These are phyloP conservation scores for Xiphorhynchus elegans DNA, from an alignment of 2,113 vertebrate genomes.

Conservation along the genomic window DNA sequence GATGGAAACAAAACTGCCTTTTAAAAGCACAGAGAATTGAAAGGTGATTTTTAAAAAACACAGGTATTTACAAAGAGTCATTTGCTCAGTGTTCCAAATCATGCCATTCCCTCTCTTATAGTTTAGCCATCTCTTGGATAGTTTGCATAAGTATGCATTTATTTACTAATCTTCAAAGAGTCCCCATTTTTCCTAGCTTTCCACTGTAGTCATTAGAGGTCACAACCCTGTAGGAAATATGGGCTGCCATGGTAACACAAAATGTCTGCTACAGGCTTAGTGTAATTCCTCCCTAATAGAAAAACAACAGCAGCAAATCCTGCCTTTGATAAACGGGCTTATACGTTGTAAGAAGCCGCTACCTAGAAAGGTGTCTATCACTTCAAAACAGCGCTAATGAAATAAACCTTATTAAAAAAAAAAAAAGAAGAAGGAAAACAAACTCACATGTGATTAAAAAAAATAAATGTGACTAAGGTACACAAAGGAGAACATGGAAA, in stretches of 20 bases:
- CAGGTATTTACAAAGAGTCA: slow-evolving; percentile 66
- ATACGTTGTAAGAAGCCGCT: slow-evolving; percentile 84
- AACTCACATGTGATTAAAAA: neutral
- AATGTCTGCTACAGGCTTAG: slow-evolving; percentile 96
- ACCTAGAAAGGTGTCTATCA: slow-evolving; percentile 83
- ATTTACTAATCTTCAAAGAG: slow-evolving; percentile 96
- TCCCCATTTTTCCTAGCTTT: slow-evolving; percentile 90
- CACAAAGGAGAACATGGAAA: slow-evolving; percentile 3
- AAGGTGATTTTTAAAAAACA: slow-evolving; percentile 64
- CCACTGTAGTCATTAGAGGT: slow-evolving; percentile 98
- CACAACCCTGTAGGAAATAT: slow-evolving; percentile 98
- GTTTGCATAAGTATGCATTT: slow-evolving; percentile 94
- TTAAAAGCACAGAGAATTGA: slow-evolving; percentile 62
- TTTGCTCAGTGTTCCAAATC: slow-evolving; percentile 52
- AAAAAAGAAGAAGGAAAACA: neutral
- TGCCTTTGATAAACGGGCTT: slow-evolving; percentile 93
- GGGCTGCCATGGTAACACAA: slow-evolving; percentile 97
- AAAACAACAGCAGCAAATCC: slow-evolving; percentile 98
- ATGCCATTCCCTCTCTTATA: slow-evolving; percentile 31
- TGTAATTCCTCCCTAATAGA: slow-evolving; percentile 97
- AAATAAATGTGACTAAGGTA: neutral
- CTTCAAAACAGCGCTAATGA: slow-evolving; percentile 57
- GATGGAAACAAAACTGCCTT: slow-evolving; percentile 63
- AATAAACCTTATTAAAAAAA: slow-evolving; percentile 1
- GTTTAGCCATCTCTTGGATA: slow-evolving; percentile 61